Evolutionary conservation across 2,888 invertebrate genomes (phyloP).

Genomic region (Thereva nobilitata): DNA sequence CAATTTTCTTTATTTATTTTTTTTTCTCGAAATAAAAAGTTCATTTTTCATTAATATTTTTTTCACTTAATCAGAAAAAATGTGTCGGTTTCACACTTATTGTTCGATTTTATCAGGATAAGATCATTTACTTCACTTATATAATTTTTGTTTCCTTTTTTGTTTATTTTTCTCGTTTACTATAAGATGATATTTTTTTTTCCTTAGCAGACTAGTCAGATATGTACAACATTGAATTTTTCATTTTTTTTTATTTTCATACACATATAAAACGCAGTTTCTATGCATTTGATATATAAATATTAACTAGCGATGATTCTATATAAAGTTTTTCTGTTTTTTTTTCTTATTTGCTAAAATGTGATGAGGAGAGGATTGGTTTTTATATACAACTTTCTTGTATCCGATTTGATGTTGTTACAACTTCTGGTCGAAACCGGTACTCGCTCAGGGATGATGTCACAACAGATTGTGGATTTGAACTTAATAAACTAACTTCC

Average conservation of each 20-base stretch:
- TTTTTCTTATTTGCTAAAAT: conserved; percentile 13
- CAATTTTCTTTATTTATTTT: too few species aligned
- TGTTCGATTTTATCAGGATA: conserved; percentile 9
- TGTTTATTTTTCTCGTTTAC: background rate
- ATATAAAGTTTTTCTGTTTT: background rate
- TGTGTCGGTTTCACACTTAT: conserved; percentile 27
- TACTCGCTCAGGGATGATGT: conserved; percentile 79
- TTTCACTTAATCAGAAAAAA: background rate
- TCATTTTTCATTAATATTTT: conserved; percentile 7
- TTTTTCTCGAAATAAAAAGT: conserved; percentile 11
- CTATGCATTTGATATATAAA: conserved; percentile 1
- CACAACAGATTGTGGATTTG: conserved; percentile 60
- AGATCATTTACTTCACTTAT: conserved; percentile 3
- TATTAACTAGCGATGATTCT: too few species aligned
- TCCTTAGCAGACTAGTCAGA: background rate
- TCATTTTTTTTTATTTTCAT: conserved; percentile 13
- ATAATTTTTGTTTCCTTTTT: background rate
- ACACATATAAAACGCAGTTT: conserved; percentile 29
- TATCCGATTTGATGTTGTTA: conserved; percentile 84
- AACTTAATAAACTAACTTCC: conserved; percentile 58
- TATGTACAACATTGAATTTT: conserved; percentile 31
- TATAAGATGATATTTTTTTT: too few species aligned
- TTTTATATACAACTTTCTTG: conserved; percentile 85
- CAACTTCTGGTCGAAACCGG: conserved; percentile 80
- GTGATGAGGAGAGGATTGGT: conserved; percentile 7